Evolutionary conservation across 2,888 invertebrate species (phyloP).

Genomic region (Chouioia cunea): DNA sequence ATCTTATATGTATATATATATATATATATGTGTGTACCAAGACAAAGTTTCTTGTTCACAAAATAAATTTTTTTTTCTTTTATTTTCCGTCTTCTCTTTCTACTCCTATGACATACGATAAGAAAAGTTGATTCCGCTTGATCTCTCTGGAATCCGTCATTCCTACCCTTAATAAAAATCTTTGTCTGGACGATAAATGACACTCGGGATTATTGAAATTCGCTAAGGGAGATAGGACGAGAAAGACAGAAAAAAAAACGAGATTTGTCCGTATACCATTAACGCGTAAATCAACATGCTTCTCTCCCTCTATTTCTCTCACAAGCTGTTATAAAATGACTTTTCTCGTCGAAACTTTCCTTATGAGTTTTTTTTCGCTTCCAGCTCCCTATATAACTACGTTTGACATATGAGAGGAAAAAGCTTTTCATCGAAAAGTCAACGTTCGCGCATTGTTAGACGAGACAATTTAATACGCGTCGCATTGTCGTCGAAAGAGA

Average conservation of each 20-base stretch:
- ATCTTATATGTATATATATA: background rate
- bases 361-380: constrained; percentile 8
- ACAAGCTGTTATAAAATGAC: constrained; percentile 25
- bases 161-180: too few relatives aligned
- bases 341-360: constrained; percentile 5
- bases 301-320: too few relatives aligned
- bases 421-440: too few relatives aligned
- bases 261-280: constrained; percentile 23
- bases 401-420: background rate
- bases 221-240: background rate
- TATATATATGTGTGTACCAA: background rate
- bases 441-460: too few relatives aligned
- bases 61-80: too few relatives aligned
- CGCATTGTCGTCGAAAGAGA: background rate
- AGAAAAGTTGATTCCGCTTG: too few relatives aligned
- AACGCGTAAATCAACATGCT: constrained; percentile 12
- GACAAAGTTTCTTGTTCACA: too few relatives aligned
- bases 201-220: constrained; percentile 21
- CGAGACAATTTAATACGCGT: background rate
- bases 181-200: too few relatives aligned
- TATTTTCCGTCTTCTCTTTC: too few relatives aligned
- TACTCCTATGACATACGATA: too few relatives aligned
- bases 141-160: too few relatives aligned
- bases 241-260: background rate
- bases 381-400: background rate